Base-by-base conservation (phyloP, 2,113 vertebrate species). In the Cettia cetti region DNA sequence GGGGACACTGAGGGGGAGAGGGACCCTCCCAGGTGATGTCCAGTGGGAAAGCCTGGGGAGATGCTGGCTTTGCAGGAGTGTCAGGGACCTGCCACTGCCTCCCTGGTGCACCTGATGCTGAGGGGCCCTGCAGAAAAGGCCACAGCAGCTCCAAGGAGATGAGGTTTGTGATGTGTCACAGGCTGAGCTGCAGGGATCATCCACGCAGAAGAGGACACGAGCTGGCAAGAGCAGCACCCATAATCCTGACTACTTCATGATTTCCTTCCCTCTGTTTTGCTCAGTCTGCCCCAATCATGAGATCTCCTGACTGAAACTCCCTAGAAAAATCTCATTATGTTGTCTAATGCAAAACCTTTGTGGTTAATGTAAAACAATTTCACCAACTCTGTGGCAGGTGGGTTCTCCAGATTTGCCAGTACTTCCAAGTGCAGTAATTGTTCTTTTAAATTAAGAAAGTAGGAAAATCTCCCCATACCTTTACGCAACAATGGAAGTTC, bases 91-190 rank as follows among this genome's bases (percentile, higher is more conserved):
- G 16, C 57, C 35, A 60, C n/a, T 7, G 15, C 57, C n/a, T 37
- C 18, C 42, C 15, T 12, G 0, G 1, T 16, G 31, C 27, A 3
- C 3, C 79, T 10, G 50, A 11, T 4, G 7, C 19, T 40, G 50
- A 33, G 8, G 45, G 33, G 7, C 24, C 44, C 68, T 66, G n/a
- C 70, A 71, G 79, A 22, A 52, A 13, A 31, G 16, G 59, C 14
- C 49, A 11, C 24, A 61, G 9, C 15, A 39, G 76, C 15, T 30
- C 9, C 54, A 24, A 27, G 42, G 33, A 40, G 40, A 21, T 35
- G 49, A 63, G 42, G 37, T 9, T 8, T 37, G 44, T 19, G 42
- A 39, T 40, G 31, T 40, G 60, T 39, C 44, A 4, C 1, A 3
- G 35, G 7, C 22, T 42, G 57, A 47, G 24, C 71, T 24, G 44